Base-by-base conservation (phyloP, 2,888 invertebrate genomes). In the Aphidoletes aphidimyza region DNA sequence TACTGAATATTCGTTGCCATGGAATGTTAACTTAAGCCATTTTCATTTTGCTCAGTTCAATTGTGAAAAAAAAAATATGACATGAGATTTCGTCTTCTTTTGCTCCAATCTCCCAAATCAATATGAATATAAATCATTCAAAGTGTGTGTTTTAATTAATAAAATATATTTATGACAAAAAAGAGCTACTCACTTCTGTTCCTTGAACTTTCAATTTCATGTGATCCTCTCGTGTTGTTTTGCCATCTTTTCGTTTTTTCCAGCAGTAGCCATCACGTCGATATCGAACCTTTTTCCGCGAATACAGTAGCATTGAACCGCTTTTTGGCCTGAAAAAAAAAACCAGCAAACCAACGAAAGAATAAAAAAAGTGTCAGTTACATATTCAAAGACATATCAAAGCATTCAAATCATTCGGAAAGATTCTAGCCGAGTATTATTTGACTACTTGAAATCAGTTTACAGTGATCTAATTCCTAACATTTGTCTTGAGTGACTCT, bases 171-270 rank as follows among this genome's bases (percentile, higher is more conserved):
- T 14, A 17, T 47, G 69, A 22, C 3, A 54, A 54, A 17, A 54
- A 54, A 26, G 3, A 54, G 2, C 26, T 30, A 83, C 39, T 92
- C 87, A 96, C 97, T 94, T 97, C 97, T 86, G 96, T 96, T 88
- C 97, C 97, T 92, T 97, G 97, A 89, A 98, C 98, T 93, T 99
- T 99, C 86, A 99, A 93, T 91, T 98, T 98, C 98, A 99, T 98
- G 91, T 99, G 99, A 92, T 99, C 99, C 91, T 99, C 99, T 87
- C 99, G 92, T 85, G 98, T 98, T 86, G 98, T 98, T 91, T 98
- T 98, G 34, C 98, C 98, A 90, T 98, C 98, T 91, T 98, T 98
- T 87, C 99, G 92, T 89, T 98, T 98, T 92, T 98, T 98, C 98
- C 99, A 99, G 91, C 97, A 98, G 91, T 98, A 98, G 34, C 98